phyloP scores from a whole-genome alignment of 2,797 vertebrate species.

The Salmo trutta region DNA sequence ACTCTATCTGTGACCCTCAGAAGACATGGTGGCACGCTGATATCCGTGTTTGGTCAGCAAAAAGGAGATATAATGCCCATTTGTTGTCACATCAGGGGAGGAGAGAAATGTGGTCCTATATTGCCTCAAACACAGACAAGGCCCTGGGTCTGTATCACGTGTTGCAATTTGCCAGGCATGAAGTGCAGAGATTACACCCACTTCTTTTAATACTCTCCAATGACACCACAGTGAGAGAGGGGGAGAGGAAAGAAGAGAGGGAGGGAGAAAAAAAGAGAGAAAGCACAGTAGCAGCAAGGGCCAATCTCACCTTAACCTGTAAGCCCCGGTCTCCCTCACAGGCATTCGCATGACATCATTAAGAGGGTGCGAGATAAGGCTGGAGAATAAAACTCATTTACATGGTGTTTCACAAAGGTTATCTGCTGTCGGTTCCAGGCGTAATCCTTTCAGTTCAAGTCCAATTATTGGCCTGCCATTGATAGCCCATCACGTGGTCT shows the following conservation, averaged over 20 bases:
- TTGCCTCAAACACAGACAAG: slow-evolving; percentile 77
- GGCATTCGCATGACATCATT: slow-evolving; percentile 67
- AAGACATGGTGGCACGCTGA: slow-evolving; percentile 69
- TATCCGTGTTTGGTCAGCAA: slow-evolving; percentile 81
- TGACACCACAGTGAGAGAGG: slow-evolving; percentile 46
- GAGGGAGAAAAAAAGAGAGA: slow-evolving; percentile 8
- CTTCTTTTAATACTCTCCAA: slow-evolving; percentile 68
- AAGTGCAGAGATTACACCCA: slow-evolving; percentile 75
- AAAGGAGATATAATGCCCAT: slow-evolving; percentile 73
- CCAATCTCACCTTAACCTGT: slow-evolving; percentile 51
- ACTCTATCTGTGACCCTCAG: slow-evolving; percentile 45
- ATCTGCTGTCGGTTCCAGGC: slow-evolving; percentile 68
- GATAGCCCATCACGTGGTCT: slow-evolving; percentile 57
- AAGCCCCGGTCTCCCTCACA: slow-evolving; percentile 53
- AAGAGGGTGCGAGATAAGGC: slow-evolving; percentile 67
- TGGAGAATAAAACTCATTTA: slow-evolving; percentile 74
- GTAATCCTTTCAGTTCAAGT: slow-evolving; percentile 69
- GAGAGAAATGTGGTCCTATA: slow-evolving; percentile 74
- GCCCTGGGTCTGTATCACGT: slow-evolving; percentile 51
- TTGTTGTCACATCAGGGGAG: slow-evolving; percentile 76
- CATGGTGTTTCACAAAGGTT: slow-evolving; percentile 77
- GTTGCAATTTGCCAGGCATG: slow-evolving; percentile 66
- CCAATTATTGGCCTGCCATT: slow-evolving; percentile 69
- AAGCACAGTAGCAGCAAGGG: slow-evolving; percentile 13
- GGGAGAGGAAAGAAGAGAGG: slow-evolving; percentile 7